Conservation (phyloP, 1,140 invertebrate species). For the Drosophila littoralis region DNA sequence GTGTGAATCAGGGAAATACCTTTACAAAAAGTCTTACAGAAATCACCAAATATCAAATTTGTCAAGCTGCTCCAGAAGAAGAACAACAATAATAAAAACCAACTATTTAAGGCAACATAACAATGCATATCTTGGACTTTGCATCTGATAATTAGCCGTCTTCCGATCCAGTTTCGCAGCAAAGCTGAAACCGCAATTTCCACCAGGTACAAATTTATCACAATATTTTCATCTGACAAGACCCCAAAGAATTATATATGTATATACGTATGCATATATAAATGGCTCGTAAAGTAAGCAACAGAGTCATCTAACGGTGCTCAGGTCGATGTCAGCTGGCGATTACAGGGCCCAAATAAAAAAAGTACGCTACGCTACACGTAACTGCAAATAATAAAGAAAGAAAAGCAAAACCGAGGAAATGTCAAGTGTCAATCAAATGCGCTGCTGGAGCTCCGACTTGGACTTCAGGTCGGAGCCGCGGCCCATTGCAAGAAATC, state of each 20-base stretch:
- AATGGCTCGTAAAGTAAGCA: constrained; percentile 11
- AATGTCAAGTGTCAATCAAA: constrained; percentile 79
- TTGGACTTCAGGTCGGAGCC: constrained; percentile 5
- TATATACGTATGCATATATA: constrained; percentile 15
- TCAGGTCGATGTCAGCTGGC: constrained; percentile 57
- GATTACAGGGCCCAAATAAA: constrained; percentile 37
- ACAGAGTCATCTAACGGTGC: constrained; percentile 56
- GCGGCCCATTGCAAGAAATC: constrained; percentile 44
- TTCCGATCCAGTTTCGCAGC: constrained; percentile 50
- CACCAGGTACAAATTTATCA: constrained; percentile 34
- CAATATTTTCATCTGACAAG: constrained; percentile 53
- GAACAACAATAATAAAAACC: neutral
- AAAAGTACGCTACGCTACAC: constrained; percentile 41
- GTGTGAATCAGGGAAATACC: too few species aligned
- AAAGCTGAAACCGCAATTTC: constrained; percentile 30
- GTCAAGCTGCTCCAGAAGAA: neutral
- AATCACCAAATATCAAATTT: too few species aligned
- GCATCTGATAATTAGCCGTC: constrained; percentile 1
- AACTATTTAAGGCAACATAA: too few species aligned
- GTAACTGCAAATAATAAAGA: constrained; percentile 38
- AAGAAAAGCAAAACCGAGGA: constrained; percentile 11
- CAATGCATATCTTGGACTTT: constrained; percentile 1
- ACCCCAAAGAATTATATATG: neutral
- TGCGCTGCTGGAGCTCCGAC: constrained; percentile 50
- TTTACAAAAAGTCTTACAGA: too few species aligned